A percentile compares a stretch with the other conserved stretches of the same genome.
Conservation (phyloP, 2,113 vertebrate species). For the Benitochromis conjunctus region DNA sequence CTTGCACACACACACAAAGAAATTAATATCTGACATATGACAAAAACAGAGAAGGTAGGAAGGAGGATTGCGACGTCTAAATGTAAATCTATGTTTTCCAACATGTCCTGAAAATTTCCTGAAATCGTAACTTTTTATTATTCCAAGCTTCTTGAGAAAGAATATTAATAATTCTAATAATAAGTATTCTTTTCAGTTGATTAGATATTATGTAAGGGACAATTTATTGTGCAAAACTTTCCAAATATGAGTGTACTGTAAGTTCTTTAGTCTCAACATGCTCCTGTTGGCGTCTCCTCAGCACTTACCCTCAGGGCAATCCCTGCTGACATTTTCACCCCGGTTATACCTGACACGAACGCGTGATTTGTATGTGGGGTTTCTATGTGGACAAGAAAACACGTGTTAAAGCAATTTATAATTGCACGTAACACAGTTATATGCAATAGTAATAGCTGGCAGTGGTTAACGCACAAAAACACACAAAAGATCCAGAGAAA, state of each 20-base stretch:
- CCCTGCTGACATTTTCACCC: background rate
- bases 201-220: background rate
- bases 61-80: background rate
- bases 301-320: background rate
- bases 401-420: background rate
- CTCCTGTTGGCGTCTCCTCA: background rate
- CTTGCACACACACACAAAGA: background rate
- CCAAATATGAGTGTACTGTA: background rate
- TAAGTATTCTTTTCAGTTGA: background rate
- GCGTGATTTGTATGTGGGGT: background rate
- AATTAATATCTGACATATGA: background rate
- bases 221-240: background rate
- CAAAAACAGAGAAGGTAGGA: background rate
- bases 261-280: background rate
- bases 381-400: background rate
- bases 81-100: background rate
- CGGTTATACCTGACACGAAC: accelerated
- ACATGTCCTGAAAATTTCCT: background rate
- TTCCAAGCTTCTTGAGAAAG: background rate
- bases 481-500: background rate
- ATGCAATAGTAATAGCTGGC: background rate
- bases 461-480: background rate
- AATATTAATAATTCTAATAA: background rate
- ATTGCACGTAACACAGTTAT: background rate
- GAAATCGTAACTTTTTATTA: background rate